Evolutionary conservation across 2,113 vertebrate species (phyloP).

Genomic region (Hypanus sabinus): DNA sequence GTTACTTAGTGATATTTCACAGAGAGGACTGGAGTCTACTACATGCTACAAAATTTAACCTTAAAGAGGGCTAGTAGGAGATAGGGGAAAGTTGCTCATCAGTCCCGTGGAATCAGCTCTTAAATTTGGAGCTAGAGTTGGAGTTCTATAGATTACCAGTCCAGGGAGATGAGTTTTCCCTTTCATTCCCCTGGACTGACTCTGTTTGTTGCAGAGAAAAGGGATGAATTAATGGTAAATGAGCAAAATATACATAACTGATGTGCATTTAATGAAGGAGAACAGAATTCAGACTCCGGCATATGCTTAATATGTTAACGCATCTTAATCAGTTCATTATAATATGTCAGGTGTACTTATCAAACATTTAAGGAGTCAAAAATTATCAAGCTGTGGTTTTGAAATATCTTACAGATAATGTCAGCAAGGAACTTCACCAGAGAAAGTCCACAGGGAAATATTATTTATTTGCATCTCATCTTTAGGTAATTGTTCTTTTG

Average conservation of each 20-base stretch:
- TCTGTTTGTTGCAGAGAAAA: not conserved
- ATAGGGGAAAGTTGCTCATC: too few relatives aligned
- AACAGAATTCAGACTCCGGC: not conserved
- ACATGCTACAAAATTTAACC: too few relatives aligned
- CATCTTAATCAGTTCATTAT: not conserved
- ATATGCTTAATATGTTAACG: not conserved
- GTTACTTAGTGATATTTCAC: too few relatives aligned
- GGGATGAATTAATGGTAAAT: not conserved
- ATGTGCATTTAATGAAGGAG: slow-evolving; percentile 3
- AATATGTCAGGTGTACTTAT: not conserved
- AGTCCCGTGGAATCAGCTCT: not conserved
- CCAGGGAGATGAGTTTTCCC: not conserved
- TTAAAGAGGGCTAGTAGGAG: too few relatives aligned
- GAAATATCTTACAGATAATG: not conserved
- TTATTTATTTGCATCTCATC: slow-evolving; percentile 21
- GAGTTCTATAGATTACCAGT: not conserved
- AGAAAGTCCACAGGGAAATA: not conserved
- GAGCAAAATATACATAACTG: not conserved
- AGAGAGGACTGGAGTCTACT: too few relatives aligned
- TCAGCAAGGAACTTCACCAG: not conserved
- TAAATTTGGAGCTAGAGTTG: not conserved
- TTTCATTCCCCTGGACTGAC: not conserved
- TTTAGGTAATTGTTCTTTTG: not conserved
- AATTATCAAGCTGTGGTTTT: not conserved
- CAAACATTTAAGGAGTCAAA: not conserved